These are phyloP conservation scores for human (Homo sapiens) DNA, from an alignment of 2,113 vertebrate genomes.

Conservation along the genomic window DNA sequence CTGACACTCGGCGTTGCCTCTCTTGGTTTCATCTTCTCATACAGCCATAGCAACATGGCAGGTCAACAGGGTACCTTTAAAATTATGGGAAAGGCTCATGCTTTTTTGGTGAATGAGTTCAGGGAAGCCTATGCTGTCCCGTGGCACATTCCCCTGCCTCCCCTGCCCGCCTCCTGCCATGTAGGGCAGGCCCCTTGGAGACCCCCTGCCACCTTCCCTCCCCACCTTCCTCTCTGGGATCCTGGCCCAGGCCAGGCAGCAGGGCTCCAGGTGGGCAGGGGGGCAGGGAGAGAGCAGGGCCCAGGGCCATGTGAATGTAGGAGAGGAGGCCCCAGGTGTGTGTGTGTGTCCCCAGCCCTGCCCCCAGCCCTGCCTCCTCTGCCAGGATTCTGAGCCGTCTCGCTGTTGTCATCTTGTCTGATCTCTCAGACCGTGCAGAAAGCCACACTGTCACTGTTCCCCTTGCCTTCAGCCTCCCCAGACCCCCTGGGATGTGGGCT, in stretches of 20 bases:
- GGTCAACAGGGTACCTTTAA: neutral
- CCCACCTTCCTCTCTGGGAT: neutral
- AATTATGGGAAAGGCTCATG: neutral
- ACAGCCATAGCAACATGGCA: neutral
- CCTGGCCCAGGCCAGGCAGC: neutral
- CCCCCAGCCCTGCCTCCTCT: neutral
- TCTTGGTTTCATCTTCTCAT: neutral
- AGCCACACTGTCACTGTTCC: neutral
- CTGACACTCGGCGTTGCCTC: accelerated
- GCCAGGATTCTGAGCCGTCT: neutral
- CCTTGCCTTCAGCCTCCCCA: neutral
- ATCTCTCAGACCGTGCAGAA: neutral
- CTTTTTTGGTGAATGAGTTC: neutral
- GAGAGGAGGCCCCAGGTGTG: neutral
- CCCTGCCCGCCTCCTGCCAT: neutral
- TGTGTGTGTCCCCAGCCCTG: neutral
- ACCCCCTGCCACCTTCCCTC: neutral
- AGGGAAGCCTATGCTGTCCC: neutral
- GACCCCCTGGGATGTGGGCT: neutral
- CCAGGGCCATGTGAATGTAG: neutral
- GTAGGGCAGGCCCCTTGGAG: neutral
- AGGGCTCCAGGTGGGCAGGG: neutral
- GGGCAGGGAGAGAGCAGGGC: neutral
- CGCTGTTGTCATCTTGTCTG: neutral
- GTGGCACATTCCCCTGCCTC: neutral